These are phyloP conservation scores for Kryptopterus vitreolus DNA, from an alignment of 2,797 vertebrate species.

Conservation along the genomic window DNA sequence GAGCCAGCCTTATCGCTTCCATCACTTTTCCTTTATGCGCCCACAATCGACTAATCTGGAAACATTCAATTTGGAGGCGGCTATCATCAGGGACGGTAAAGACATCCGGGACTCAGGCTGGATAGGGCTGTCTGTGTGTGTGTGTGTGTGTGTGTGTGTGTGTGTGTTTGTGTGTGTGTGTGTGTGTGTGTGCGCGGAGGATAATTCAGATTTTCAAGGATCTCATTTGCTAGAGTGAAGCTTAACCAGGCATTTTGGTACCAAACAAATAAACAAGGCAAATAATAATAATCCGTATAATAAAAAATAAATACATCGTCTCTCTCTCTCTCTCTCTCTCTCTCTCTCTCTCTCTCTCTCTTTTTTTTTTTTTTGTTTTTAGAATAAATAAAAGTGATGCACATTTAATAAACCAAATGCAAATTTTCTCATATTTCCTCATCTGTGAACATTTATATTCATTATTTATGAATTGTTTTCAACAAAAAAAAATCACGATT, in stretches of 20 bases:
- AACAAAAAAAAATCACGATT: no score
- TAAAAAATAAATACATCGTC: neutral
- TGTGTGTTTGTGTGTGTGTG: no score
- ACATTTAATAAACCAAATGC: no score
- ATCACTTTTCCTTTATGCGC: slow-evolving; percentile 50
- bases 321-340: no score
- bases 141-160: no score
- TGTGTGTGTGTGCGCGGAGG: no score
- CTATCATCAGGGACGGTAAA: slow-evolving; percentile 42
- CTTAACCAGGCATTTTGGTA: neutral
- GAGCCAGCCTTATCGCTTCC: slow-evolving; percentile 40
- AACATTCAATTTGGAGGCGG: slow-evolving; percentile 55
- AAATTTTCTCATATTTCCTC: no score
- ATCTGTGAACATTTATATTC: no score
- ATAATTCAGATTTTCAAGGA: neutral
- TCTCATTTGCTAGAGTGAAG: neutral
- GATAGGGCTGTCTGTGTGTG: neutral
- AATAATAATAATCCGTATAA: neutral
- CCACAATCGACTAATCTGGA: slow-evolving; percentile 56
- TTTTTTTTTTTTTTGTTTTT: no score
- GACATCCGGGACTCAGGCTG: neutral
- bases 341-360: no score
- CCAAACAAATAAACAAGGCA: slow-evolving; percentile 11
- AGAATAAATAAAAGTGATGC: no score
- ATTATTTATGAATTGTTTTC: no score